Conservation (phyloP, 2,797 vertebrate genomes). For the Arnoldichthys spilopterus region DNA sequence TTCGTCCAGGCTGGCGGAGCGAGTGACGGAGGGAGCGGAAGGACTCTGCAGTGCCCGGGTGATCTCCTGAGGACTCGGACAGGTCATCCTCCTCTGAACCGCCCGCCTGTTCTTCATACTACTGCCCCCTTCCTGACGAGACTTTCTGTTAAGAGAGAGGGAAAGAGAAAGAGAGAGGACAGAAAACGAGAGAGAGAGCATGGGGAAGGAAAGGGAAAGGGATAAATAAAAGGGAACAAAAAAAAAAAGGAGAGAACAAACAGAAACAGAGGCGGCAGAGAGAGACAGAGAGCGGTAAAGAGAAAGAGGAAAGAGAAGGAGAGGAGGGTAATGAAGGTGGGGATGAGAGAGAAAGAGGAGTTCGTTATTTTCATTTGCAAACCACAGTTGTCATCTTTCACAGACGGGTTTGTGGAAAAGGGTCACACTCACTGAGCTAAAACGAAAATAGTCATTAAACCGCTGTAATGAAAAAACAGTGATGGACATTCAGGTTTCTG, state of each 20-base stretch:
- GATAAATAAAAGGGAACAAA: too few species aligned
- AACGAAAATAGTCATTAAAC: background rate
- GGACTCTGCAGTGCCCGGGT: conserved; percentile 79
- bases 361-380: too few species aligned
- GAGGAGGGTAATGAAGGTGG: too few species aligned
- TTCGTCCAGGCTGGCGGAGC: conserved; percentile 85
- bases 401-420: background rate
- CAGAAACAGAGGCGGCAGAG: background rate
- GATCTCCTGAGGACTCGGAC: conserved; percentile 89
- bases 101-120: conserved; percentile 69
- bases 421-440: background rate
- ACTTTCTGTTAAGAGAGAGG: conserved; percentile 75
- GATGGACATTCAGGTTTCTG: background rate
- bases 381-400: background rate
- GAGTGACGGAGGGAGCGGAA: conserved; percentile 70
- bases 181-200: background rate
- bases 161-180: conserved; percentile 3
- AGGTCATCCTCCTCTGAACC: conserved; percentile 86
- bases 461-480: background rate
- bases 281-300: background rate
- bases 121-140: conserved; percentile 71
- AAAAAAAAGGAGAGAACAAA: too few species aligned
- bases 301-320: background rate
- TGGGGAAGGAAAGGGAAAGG: too few species aligned
- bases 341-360: conserved; percentile 21